Base-by-base conservation (phyloP, 2,797 vertebrate genomes). In the Anguilla megastoma region DNA sequence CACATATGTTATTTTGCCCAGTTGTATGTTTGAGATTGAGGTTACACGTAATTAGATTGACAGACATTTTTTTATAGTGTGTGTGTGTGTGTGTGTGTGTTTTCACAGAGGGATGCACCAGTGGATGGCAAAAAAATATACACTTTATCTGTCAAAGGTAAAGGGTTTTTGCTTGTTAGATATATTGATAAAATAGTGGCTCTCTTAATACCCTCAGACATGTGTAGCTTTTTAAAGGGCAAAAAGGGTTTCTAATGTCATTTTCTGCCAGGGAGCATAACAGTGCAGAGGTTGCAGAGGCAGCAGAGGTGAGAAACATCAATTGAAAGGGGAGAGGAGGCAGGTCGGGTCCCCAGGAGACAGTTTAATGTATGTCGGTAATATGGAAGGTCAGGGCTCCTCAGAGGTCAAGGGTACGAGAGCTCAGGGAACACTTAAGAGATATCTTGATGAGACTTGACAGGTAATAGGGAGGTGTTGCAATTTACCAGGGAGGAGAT, bases 401-500 rank as follows among this genome's bases (percentile, higher is more conserved):
- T 50, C 48, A 2, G 66, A 89, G 86, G 87, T 89, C 88, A 89
- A 82, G 86, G 74, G 86, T 84, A 63, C 36, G 74, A 74, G 71
- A 36, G 82, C 86, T 89, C 69, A 41, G 84, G 82, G 56, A 86
- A 84, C 74, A 63, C 88, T 87, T 89, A 83, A 83, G 85, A 86
- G 45, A 50, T 84, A 83, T 89, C 84, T 87, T 87, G 84, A 89
- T 89, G 86, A 85, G 69, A 89, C 74, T 48, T 87, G 86, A 87
- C 88, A 87, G 86, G 84, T 86, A 87, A 86, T 85, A 89, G 88
- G 86, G 87, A 86, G 71, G 83, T 87, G 86, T 87, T 89, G 85
- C 71, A 89, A 85, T 89, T 87, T 82, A 87, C 83, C 56, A 69
- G 74, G 52, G 71, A 30, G 33, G 84, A 36, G 87, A 86, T 86